These are phyloP conservation scores for Chrysaora quinquecirrha DNA, from an alignment of 30 jellyfish, hydroid and myxozoan species.

Conservation along the genomic window DNA sequence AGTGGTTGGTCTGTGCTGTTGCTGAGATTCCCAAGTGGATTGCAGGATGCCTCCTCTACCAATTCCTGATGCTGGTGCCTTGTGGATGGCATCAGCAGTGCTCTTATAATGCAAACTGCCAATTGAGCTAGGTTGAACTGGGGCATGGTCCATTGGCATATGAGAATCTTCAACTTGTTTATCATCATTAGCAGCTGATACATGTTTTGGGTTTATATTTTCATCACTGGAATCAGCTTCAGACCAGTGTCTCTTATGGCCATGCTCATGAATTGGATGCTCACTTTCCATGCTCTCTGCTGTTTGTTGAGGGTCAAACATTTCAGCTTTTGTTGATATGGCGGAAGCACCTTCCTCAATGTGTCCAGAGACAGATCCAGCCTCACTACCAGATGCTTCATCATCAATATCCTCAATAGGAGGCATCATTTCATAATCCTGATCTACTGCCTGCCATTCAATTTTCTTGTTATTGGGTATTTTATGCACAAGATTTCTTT, in stretches of 20 bases:
- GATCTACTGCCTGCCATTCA: conserved; percentile 18
- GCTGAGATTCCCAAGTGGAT: background rate
- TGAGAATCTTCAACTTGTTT: background rate
- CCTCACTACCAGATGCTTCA: background rate
- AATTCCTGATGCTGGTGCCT: background rate
- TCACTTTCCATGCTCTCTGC: no score
- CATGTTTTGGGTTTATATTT: background rate
- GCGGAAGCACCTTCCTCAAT: no score
- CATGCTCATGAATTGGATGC: no score
- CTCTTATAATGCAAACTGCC: background rate
- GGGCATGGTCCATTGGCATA: background rate
- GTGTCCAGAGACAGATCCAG: background rate
- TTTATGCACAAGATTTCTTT: conserved; percentile 12
- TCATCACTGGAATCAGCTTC: background rate
- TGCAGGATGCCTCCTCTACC: background rate
- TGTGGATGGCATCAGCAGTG: no score
- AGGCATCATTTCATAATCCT: conserved; percentile 16
- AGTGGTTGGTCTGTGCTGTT: background rate
- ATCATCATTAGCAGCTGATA: background rate
- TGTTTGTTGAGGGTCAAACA: no score
- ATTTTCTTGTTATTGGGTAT: conserved; percentile 10
- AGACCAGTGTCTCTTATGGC: background rate
- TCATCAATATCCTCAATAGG: background rate
- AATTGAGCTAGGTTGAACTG: background rate
- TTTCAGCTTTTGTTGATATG: no score